Conservation (phyloP, 2,113 vertebrate genomes). For the Paratilapia polleni region DNA sequence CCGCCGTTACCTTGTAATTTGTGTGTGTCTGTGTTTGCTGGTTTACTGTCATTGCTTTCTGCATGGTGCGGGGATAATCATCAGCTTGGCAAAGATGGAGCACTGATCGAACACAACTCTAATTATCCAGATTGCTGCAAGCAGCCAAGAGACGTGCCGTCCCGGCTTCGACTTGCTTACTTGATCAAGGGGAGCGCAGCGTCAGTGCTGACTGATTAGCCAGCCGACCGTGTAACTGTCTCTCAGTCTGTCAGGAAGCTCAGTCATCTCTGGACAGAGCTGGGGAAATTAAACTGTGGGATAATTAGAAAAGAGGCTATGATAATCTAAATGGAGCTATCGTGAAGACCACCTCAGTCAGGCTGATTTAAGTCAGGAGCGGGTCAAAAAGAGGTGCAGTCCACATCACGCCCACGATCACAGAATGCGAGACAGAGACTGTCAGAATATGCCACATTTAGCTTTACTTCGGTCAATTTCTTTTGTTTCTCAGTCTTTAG, state of each 20-base stretch:
- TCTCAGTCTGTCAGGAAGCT: conserved; percentile 14
- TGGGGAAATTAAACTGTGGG: neutral
- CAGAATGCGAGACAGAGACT: neutral
- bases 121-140: conserved; percentile 57
- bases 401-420: neutral
- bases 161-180: conserved; percentile 17
- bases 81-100: conserved; percentile 33
- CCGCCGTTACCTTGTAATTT: conserved; percentile 11
- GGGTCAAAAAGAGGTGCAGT: neutral
- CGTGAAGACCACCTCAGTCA: neutral
- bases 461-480: too few species aligned
- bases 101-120: conserved; percentile 54
- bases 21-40: conserved; percentile 7
- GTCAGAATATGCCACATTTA: neutral
- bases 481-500: neutral
- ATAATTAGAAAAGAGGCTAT: neutral
- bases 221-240: conserved; percentile 14
- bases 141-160: conserved; percentile 6
- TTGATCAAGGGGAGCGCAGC: conserved; percentile 23
- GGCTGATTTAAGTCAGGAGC: neutral
- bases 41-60: conserved; percentile 2
- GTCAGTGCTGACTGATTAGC: conserved; percentile 10
- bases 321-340: neutral
- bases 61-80: conserved; percentile 28
- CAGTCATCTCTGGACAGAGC: conserved; percentile 5